Conservation (phyloP, 2,797 vertebrate genomes). For the Acropternis orthonyx region DNA sequence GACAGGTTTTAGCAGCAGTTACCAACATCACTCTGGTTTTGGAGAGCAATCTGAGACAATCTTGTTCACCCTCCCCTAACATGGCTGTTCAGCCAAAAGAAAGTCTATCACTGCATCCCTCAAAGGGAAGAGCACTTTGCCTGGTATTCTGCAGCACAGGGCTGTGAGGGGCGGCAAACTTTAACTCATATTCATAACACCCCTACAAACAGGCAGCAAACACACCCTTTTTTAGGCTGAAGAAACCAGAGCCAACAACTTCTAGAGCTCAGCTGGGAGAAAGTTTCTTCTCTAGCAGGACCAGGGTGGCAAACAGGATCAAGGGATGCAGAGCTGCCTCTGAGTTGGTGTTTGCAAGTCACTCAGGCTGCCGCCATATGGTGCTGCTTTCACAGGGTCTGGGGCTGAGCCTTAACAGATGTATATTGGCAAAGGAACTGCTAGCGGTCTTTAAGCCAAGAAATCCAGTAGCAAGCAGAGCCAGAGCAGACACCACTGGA, state of each 20-base stretch:
- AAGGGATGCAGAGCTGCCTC: not conserved
- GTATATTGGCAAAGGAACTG: not conserved
- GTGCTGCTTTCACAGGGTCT: not conserved
- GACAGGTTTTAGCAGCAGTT: not conserved
- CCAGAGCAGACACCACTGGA: not conserved
- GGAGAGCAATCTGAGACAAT: not conserved
- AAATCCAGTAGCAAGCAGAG: constrained; percentile 14
- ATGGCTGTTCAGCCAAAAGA: not conserved
- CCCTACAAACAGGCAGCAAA: rapidly evolving
- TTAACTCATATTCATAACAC: not conserved
- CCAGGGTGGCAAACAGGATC: not conserved
- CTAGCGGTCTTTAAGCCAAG: not conserved
- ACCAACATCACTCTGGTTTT: not conserved
- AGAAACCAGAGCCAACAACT: not conserved
- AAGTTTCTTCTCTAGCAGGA: not conserved
- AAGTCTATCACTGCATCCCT: not conserved
- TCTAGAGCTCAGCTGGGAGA: not conserved
- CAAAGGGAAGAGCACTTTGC: not conserved
- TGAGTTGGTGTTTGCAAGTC: not conserved
- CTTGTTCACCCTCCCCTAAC: not conserved
- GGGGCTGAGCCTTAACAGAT: constrained; percentile 15
- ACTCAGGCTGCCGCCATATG: not conserved
- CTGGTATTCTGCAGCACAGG: not conserved
- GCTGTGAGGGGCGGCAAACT: not conserved
- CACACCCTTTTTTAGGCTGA: not conserved